Conservation (phyloP, 2,888 invertebrate species). For the Criorhina ranunculi region DNA sequence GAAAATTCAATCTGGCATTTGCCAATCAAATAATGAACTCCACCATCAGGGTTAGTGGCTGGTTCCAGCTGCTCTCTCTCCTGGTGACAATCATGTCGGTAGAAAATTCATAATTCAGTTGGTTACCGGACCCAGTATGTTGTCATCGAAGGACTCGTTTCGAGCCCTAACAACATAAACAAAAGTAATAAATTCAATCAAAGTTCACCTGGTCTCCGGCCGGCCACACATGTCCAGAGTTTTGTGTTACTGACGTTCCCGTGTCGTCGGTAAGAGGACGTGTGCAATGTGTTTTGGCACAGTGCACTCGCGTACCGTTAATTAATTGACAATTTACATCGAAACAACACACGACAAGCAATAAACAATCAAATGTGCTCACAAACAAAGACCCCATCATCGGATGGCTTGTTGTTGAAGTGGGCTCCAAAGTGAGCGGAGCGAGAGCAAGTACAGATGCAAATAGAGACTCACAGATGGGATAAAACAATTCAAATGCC, state of each 20-base stretch:
- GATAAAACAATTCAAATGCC: conserved; percentile 64
- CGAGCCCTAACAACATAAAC: conserved; percentile 59
- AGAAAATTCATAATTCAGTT: conserved; percentile 68
- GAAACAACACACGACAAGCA: conserved; percentile 50
- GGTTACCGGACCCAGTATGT: conserved; percentile 2
- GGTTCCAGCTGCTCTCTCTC: conserved; percentile 5
- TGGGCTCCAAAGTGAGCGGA: conserved; percentile 17
- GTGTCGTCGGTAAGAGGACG: no score
- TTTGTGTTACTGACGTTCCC: no score
- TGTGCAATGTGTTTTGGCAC: conserved; percentile 69
- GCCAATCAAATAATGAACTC: conserved; percentile 73
- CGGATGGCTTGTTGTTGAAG: conserved; percentile 5
- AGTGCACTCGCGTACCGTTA: conserved; percentile 68
- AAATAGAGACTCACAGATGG: neutral
- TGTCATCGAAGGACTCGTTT: conserved; percentile 23
- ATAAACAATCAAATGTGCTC: conserved; percentile 70
- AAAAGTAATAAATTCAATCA: conserved; percentile 76
- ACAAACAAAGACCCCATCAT: conserved; percentile 58
- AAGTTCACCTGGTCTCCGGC: conserved; percentile 42
- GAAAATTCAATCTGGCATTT: conserved; percentile 70
- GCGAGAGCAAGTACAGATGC: neutral
- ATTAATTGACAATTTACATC: conserved; percentile 77
- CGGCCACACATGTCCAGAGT: no score
- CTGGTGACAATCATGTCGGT: conserved; percentile 5
- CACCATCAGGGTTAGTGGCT: conserved; percentile 42